Percentiles rank a stretch among this genome's conserved stretches.
These are phyloP conservation scores for Enteromius thamalakanensis DNA, from an alignment of 2,797 vertebrate genomes.

Conservation along the genomic window DNA sequence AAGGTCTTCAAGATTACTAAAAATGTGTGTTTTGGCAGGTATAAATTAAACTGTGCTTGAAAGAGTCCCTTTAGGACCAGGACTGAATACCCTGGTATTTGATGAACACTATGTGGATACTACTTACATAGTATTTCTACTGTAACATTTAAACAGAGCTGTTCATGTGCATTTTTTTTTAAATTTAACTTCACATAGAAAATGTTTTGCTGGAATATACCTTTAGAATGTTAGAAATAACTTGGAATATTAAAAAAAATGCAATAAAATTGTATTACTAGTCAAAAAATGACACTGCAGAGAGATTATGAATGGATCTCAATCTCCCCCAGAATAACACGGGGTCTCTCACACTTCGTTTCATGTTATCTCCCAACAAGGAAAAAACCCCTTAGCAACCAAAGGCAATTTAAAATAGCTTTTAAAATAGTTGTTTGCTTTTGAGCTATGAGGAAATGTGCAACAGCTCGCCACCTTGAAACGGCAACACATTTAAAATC, in stretches of 20 bases:
- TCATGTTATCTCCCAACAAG: conserved; percentile 44
- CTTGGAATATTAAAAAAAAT: not conserved
- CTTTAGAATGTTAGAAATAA: not conserved
- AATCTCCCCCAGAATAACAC: not conserved
- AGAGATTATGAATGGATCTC: conserved; percentile 37
- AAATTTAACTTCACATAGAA: not conserved
- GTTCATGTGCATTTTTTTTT: not conserved
- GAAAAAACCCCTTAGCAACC: conserved; percentile 5
- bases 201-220: not conserved
- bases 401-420: not conserved
- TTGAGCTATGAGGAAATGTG: conserved; percentile 68
- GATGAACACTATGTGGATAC: not conserved
- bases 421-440: conserved; percentile 20
- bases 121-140: not conserved
- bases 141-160: not conserved
- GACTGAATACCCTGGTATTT: not conserved
- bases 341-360: not conserved
- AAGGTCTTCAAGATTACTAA: no score
- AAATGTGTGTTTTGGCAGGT: not conserved
- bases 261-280: not conserved
- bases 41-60: not conserved
- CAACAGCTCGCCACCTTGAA: conserved; percentile 73
- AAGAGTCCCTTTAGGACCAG: not conserved
- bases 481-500: conserved; percentile 73
- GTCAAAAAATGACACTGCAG: not conserved